phyloP scores from a whole-genome alignment of 2,888 invertebrate genomes.

The Anaspis maculata region DNA sequence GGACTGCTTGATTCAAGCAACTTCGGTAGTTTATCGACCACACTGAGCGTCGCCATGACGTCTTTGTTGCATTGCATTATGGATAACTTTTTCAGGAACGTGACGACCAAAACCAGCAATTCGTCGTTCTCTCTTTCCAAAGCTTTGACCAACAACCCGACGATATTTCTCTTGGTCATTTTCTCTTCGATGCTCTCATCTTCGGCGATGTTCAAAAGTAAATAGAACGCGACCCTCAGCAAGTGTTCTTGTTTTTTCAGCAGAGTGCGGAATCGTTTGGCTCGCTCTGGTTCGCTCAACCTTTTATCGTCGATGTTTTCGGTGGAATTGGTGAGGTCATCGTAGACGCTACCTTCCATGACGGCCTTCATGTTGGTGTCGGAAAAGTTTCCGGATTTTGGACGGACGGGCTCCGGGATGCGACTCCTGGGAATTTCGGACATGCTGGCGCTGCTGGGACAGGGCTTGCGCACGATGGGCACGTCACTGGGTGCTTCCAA shows the following conservation, averaged over 20 bases:
- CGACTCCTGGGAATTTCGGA: slow-evolving; percentile 56
- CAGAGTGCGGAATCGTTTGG: slow-evolving; percentile 74
- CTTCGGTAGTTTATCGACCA: slow-evolving; percentile 76
- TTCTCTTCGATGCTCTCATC: slow-evolving; percentile 94
- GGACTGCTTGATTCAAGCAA: slow-evolving; percentile 59
- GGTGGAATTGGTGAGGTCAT: slow-evolving; percentile 42
- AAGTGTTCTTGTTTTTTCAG: slow-evolving; percentile 92
- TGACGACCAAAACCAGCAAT: slow-evolving; percentile 79
- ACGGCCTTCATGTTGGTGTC: slow-evolving; percentile 51
- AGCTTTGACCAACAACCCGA: slow-evolving; percentile 77
- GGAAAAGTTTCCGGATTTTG: slow-evolving; percentile 63
- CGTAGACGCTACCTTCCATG: slow-evolving; percentile 62
- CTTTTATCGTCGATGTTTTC: slow-evolving; percentile 40
- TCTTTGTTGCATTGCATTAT: slow-evolving; percentile 92
- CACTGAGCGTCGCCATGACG: slow-evolving; percentile 73
- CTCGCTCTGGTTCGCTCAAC: slow-evolving; percentile 39
- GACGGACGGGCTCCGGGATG: slow-evolving; percentile 65
- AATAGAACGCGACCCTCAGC: slow-evolving; percentile 82
- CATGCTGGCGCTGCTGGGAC: slow-evolving; percentile 43
- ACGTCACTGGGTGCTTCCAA: slow-evolving; percentile 41
- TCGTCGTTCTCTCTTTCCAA: slow-evolving; percentile 87
- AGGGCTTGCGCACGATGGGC: slow-evolving; percentile 35
- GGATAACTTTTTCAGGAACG: slow-evolving; percentile 91
- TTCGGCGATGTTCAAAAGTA: slow-evolving; percentile 91
- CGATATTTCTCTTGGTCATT: slow-evolving; percentile 90